phyloP scores from a whole-genome alignment of 2,113 vertebrate genomes.

The Rhabdornis inornatus region DNA sequence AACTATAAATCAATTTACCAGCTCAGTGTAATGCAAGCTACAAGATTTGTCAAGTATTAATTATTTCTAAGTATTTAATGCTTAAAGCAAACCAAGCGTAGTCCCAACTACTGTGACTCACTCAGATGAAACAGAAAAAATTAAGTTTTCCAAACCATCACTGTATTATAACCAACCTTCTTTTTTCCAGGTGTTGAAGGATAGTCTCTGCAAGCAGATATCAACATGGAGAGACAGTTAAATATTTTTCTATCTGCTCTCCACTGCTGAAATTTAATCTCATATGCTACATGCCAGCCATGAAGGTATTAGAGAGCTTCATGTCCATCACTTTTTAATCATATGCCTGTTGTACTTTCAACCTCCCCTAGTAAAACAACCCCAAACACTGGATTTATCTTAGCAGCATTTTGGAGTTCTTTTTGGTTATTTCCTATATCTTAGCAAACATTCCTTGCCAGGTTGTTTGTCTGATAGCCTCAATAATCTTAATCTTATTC shows the following conservation, averaged over 20 bases:
- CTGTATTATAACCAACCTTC: neutral
- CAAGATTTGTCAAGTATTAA: neutral
- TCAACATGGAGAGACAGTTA: neutral
- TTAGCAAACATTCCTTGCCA: neutral
- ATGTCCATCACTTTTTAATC: slow-evolving; percentile 2
- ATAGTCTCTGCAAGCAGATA: neutral
- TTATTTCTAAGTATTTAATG: neutral
- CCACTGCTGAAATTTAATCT: neutral
- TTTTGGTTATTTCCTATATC: neutral
- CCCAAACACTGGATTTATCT: neutral
- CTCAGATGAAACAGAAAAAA: neutral
- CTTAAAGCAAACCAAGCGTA: neutral
- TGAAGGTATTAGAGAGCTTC: neutral
- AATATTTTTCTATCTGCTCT: neutral
- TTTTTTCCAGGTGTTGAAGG: neutral
- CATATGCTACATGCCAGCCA: neutral
- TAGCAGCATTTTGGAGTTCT: neutral
- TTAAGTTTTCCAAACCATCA: neutral
- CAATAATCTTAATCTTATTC: neutral
- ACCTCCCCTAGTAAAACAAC: neutral
- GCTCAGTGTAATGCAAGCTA: neutral
- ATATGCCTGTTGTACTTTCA: neutral
- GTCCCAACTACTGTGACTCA: neutral
- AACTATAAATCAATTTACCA: neutral
- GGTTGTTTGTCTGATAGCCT: neutral